Evolutionary conservation across 1,140 invertebrate genomes (phyloP), one percentile per base, ranked within the genome.

Genomic region (Euborellia annulipes): DNA sequence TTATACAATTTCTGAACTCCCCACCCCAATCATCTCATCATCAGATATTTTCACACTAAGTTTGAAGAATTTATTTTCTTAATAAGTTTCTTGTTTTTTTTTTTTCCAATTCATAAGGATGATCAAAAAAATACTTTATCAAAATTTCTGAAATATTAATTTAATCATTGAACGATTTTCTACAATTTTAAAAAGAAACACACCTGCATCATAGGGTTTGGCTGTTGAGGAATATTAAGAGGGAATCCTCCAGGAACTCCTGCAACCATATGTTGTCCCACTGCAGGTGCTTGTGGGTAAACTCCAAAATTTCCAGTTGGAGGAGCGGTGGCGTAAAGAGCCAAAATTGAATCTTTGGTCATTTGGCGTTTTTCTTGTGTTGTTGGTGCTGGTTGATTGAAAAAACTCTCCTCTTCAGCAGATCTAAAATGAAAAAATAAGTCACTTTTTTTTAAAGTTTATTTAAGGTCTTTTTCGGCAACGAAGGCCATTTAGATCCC

Each of bases 321-420:
- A 3, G 72, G 72, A 9, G 69, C 68, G 54, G 75, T 82, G 50
- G 79, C 82, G 62, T 92, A 95, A 22, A 94, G 62, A 3, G 89
- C 88, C 59, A 95, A 66, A 64, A 95, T 94, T 59, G 88, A 93
- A 57, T 93, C 88, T 65, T 90, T 94, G 19, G 85, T 89, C 62
- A 93, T 68, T 66, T 89, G 87, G 46, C 76, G 78, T 50, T 79
- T 82, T 54, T 82, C 78, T 51, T 79, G 77, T 53, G 77, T 69
- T 32, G 74, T 76, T 0, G 81, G 76, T 2, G 73, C 68, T n/a
- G 79, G 71, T 62, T 90, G 85, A 64, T 85, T 87, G 58, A 91
- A 92, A 66, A 92, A 92, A 62, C 79, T 85, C 51, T 87, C 82
- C 57, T 91, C 85, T 59, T 91, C 86, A 2, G 74, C 47, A 68